phyloP scores from a whole-genome alignment of 2,797 vertebrate species.

The Spinibarbus caldwelli region DNA sequence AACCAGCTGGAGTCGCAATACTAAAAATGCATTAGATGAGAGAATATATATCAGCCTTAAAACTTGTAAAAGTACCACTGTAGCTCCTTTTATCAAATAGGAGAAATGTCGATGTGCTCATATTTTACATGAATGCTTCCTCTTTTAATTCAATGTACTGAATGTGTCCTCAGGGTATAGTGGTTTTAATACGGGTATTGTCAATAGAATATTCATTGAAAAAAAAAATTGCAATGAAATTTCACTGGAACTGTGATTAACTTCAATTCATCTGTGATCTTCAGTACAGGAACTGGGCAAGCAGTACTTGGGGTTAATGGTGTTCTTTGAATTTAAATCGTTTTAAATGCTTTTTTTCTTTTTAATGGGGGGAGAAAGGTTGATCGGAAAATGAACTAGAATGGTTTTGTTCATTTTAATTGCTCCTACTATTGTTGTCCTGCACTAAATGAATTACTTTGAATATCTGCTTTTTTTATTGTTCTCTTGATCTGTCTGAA shows the following conservation, averaged over 20 bases:
- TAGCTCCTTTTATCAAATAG: slow-evolving; percentile 8
- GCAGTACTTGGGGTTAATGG: slow-evolving; percentile 7
- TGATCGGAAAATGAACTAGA: background rate
- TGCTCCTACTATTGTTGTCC: slow-evolving; percentile 15
- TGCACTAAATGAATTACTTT: slow-evolving; percentile 41
- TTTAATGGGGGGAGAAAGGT: background rate
- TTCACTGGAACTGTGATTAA: slow-evolving; percentile 63
- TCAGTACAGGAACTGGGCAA: background rate
- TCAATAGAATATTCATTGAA: slow-evolving; percentile 66
- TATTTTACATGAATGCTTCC: slow-evolving; percentile 57
- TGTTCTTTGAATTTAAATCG: slow-evolving; percentile 12
- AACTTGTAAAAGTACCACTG: slow-evolving; percentile 31
- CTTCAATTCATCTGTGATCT: slow-evolving; percentile 56
- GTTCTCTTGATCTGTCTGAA: background rate
- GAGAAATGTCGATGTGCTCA: slow-evolving; percentile 17
- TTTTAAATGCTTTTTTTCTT: background rate
- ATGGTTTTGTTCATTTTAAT: slow-evolving; percentile 12
- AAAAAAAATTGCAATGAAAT: slow-evolving; percentile 58
- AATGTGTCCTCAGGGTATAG: slow-evolving; percentile 81
- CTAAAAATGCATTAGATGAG: slow-evolving; percentile 4
- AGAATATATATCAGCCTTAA: slow-evolving; percentile 4
- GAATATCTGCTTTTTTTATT: background rate
- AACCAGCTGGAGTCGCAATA: background rate
- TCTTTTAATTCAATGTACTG: slow-evolving; percentile 63
- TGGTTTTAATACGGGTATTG: slow-evolving; percentile 85